Base-by-base conservation (phyloP, 2,888 invertebrate genomes). In the Leptopterna dolabrata region DNA sequence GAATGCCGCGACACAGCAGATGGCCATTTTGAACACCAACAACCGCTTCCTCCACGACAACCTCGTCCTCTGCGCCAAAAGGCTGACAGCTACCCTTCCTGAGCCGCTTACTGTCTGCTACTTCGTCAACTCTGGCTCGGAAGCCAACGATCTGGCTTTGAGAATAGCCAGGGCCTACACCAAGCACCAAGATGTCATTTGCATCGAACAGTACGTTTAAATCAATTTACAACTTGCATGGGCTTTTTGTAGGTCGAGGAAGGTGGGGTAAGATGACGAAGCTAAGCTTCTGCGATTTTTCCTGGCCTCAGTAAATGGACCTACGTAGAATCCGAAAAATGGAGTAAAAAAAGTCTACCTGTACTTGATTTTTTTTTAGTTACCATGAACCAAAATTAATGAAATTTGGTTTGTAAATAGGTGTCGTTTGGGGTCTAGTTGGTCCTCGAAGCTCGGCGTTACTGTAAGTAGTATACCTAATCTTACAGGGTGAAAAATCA, bases 71-170 rank as follows among this genome's bases (percentile, higher is more conserved):
- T 96, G 98, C 90, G 99, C 98, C 4, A 94, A 97, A 91, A 95
- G 95, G 89, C 93, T 99, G 89, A 94, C 96, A 19, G 94, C 94
- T 87, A 95, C 97, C 3, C 93, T 99, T 92, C 99, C 99, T 0
- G 95, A 95, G 87, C 93, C 94, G 43, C 93, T 99, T 51, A 96
- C 96, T 24, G 97, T 98, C 4, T 98, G 98, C 91, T 99, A 96
- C 93, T 96, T 99, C 91, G 98, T 98, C 86, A 99, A 99, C 93
- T 99, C 99, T 0, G 99, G 99, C 13, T 99, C 99, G 7, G 99
- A 99, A 93, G 99, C 99, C 11, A 99, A 99, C 92, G 99, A 99
- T 93, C 94, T 99, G 90, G 99, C 99, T 0, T 92, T 99, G 63
- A 94, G 99, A 88, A 93, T 99, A 88, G 98, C 99, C 0, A 94